Base-by-base conservation (phyloP, 2,888 invertebrate genomes). In the Aplocera efformata region DNA sequence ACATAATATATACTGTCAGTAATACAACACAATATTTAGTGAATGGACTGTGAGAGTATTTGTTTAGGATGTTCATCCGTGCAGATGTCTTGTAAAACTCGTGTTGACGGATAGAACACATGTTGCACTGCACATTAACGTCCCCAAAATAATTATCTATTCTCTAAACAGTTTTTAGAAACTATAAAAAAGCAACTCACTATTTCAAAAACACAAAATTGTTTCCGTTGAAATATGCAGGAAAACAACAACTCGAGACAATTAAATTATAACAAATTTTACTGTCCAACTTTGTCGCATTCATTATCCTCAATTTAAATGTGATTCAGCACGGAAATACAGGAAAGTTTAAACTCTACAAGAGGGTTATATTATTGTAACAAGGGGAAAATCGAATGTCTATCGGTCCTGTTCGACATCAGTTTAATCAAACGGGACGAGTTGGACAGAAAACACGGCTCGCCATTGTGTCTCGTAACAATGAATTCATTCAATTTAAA, bases 271-370 rank as follows among this genome's bases (percentile, higher is more conserved):
- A 28, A 29, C 10, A 30, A 23, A 6, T 29, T 24, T 23, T 10
- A 6, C 8, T 32, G 21, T 31, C 30, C 9, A 21, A 13, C 7
- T 26, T 37, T 20, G 10, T 20, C 26, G 24, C 23, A 28, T 33
- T 46, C 44, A 48, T 50, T 48, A 40, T 46, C 42, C 39, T 41
- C 40, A 45, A 39, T 60, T 56, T 60, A 50, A 50, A 60, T 60
- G 63, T 54, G 53, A 51, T 61, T 60, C 56, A 55, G 42, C 26
- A 17, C 40, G 25, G 10, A 33, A 27, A 56, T 56, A 63, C 56
- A 49, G 54, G 67, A 79, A 79, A 67, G 78, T 79, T 72, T 72
- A 78, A 20, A 78, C 77, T 78, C 73, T 73, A 76, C 69, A 67
- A 71, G 56, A 59, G 58, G 55, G 63, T 72, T 73, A 75, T 74